These are phyloP conservation scores for Coreoperca whiteheadi DNA, from an alignment of 2,113 vertebrate genomes.

Conservation along the genomic window DNA sequence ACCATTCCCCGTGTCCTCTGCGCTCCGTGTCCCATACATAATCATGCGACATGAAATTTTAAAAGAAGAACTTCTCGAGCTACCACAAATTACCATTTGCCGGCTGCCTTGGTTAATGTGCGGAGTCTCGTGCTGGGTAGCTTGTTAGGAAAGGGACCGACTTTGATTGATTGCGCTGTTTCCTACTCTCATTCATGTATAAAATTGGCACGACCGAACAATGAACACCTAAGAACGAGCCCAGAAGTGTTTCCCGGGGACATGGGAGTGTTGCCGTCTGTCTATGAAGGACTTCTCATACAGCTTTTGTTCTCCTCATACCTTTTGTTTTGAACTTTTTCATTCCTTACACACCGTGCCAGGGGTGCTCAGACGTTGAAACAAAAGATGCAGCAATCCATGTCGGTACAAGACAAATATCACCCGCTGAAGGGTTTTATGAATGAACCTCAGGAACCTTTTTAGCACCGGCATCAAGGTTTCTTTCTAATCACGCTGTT, in stretches of 20 bases:
- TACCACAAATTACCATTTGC: slow-evolving; percentile 73
- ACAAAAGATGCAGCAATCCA: neutral
- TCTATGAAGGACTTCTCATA: slow-evolving; percentile 43
- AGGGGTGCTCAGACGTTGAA: neutral
- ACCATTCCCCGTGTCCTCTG: slow-evolving; percentile 35
- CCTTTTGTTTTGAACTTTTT: slow-evolving; percentile 18
- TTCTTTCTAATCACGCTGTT: slow-evolving; percentile 28
- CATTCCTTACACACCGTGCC: neutral
- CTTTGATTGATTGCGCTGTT: slow-evolving; percentile 84
- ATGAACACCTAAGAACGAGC: slow-evolving; percentile 73
- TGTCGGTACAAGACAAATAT: neutral
- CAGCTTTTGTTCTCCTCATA: slow-evolving; percentile 35
- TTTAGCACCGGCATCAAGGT: neutral
- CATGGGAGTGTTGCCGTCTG: slow-evolving; percentile 34
- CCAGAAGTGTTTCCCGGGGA: slow-evolving; percentile 32
- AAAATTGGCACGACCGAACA: slow-evolving; percentile 79
- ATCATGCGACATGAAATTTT: slow-evolving; percentile 72
- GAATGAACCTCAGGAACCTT: neutral
- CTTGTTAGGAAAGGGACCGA: slow-evolving; percentile 74
- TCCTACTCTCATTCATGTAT: slow-evolving; percentile 82
- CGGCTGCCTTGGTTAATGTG: slow-evolving; percentile 72
- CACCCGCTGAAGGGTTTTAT: slow-evolving; percentile 4
- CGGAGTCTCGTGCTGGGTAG: slow-evolving; percentile 54
- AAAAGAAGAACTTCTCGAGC: slow-evolving; percentile 66
- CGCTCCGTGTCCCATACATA: slow-evolving; percentile 58